A percentile compares a stretch with the other conserved stretches of the same genome.
Conservation (phyloP, 2,888 invertebrate genomes). For the Chironomus tentans region DNA sequence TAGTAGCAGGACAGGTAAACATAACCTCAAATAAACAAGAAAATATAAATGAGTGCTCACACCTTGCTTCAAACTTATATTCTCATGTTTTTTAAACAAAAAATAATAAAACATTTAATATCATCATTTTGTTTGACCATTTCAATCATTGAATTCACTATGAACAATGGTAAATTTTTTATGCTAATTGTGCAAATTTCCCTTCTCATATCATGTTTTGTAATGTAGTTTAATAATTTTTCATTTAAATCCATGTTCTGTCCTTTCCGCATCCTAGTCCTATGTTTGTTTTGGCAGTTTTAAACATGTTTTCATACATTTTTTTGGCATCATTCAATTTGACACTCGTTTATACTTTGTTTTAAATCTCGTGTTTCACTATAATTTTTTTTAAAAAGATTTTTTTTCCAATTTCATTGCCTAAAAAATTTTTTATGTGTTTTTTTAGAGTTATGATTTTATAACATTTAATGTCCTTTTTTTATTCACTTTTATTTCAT, state of each 20-base stretch:
- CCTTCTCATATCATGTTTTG: constrained; percentile 18
- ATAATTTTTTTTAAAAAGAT: neutral
- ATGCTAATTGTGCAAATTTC: constrained; percentile 28
- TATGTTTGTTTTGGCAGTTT: constrained; percentile 8
- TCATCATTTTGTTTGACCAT: constrained; percentile 13
- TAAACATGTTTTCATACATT: neutral
- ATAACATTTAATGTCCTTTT: neutral
- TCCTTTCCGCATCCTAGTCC: neutral
- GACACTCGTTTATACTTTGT: neutral
- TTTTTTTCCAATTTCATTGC: neutral
- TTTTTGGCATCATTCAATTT: neutral
- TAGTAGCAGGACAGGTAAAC: too few species aligned
- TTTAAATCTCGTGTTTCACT: neutral
- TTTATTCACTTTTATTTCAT: neutral
- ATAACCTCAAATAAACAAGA: too few species aligned
- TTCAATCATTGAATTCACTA: neutral
- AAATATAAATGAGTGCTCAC: too few species aligned
- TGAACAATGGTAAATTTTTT: constrained; percentile 25
- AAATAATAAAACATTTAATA: constrained; percentile 18
- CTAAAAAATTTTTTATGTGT: neutral
- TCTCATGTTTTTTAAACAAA: neutral
- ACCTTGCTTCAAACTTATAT: neutral
- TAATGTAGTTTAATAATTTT: constrained; percentile 6
- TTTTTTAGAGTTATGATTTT: neutral
- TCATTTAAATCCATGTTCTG: constrained; percentile 13